These are phyloP conservation scores for Cecropterus lyciades DNA, from an alignment of 1,140 invertebrate genomes.

Conservation along the genomic window DNA sequence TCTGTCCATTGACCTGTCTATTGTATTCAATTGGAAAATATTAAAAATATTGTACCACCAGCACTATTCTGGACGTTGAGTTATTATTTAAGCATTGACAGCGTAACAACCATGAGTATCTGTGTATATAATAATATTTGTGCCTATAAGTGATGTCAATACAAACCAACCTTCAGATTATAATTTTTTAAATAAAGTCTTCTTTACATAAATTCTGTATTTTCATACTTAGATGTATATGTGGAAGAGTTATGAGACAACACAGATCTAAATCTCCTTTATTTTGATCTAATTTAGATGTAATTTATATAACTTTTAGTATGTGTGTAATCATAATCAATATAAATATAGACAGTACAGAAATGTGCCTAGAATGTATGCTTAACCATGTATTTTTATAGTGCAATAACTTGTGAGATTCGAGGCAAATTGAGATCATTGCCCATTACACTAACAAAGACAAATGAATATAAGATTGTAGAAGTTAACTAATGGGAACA, in stretches of 20 bases:
- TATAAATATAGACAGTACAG: conserved; percentile 75
- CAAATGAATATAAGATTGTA: conserved; percentile 18
- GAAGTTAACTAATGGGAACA: conserved; percentile 4
- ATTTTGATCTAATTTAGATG: conserved; percentile 44
- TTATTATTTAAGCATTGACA: not conserved
- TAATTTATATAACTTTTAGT: conserved; percentile 45
- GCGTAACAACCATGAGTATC: not conserved
- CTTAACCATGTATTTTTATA: conserved; percentile 80
- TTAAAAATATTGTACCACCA: too few species aligned
- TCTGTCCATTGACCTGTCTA: too few species aligned
- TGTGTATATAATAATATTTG: not conserved
- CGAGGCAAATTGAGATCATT: conserved; percentile 44
- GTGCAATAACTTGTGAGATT: conserved; percentile 70
- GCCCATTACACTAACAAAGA: conserved; percentile 8
- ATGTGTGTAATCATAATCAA: conserved; percentile 71
- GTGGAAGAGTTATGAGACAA: conserved; percentile 24
- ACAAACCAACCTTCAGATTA: not conserved
- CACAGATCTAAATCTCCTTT: conserved; percentile 47
- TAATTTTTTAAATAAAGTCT: conserved; percentile 5
- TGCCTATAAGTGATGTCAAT: conserved; percentile 28
- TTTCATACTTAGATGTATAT: conserved; percentile 39
- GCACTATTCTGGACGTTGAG: too few species aligned
- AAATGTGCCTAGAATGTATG: conserved; percentile 81
- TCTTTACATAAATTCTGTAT: conserved; percentile 27
- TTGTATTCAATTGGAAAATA: too few species aligned